These are phyloP conservation scores for Platyscapa corneri DNA, from an alignment of 1,140 invertebrate genomes.

Conservation along the genomic window DNA sequence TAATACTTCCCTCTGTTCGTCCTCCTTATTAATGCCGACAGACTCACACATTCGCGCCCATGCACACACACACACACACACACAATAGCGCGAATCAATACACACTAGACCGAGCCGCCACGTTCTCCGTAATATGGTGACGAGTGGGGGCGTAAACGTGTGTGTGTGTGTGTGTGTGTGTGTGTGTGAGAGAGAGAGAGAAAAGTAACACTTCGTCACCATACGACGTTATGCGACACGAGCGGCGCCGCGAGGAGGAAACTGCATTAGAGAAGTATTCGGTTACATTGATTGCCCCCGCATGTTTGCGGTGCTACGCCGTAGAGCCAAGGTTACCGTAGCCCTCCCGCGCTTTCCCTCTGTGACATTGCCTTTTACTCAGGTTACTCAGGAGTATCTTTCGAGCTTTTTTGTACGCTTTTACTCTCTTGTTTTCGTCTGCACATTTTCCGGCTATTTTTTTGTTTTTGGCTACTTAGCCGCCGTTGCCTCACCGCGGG, in stretches of 20 bases:
- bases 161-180: not conserved
- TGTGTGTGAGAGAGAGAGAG: not conserved
- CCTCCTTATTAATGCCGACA: constrained; percentile 33
- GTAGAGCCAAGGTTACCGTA: not conserved
- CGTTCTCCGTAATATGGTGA: no score
- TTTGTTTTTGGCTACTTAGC: constrained; percentile 12
- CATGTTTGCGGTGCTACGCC: constrained; percentile 27
- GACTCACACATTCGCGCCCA: not conserved
- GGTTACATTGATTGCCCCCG: constrained; percentile 41
- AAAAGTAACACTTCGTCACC: constrained; percentile 21
- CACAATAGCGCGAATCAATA: constrained; percentile 41
- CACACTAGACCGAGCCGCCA: not conserved
- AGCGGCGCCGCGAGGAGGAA: constrained; percentile 42
- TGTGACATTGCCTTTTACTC: constrained; percentile 29
- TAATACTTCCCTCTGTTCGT: not conserved
- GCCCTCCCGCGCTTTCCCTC: not conserved
- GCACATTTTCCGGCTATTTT: not conserved
- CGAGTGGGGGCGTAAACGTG: not conserved
- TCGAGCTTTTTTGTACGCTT: not conserved
- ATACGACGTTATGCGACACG: constrained; percentile 26
- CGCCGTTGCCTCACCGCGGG: not conserved
- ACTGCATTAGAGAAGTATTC: constrained; percentile 53
- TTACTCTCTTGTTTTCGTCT: not conserved
- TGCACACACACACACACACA: not conserved
- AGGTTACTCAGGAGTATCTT: constrained; percentile 32